These are phyloP conservation scores for Dinomys branickii DNA, from an alignment of 2,113 vertebrate genomes.

Conservation along the genomic window DNA sequence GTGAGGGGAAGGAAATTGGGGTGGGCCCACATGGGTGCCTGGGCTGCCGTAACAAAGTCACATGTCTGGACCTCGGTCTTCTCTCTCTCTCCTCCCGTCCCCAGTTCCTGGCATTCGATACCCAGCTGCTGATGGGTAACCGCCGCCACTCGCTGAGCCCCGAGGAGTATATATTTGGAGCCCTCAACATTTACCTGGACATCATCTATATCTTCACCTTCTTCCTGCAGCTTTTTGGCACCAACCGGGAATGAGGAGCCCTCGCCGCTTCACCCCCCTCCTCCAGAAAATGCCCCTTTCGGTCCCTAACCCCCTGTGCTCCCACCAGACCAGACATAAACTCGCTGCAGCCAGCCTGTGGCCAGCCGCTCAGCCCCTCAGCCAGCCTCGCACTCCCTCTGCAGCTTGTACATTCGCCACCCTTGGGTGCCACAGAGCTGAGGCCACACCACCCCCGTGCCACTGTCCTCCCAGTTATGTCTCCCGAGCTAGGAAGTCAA, in stretches of 20 bases:
- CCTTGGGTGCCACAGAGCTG: background rate
- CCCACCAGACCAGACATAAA: conserved; percentile 62
- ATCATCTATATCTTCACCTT: conserved; percentile 97
- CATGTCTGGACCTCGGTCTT: background rate
- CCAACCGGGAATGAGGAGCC: conserved; percentile 87
- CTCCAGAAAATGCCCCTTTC: conserved; percentile 60
- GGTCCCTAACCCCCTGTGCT: background rate
- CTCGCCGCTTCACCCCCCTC: background rate
- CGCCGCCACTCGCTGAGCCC: conserved; percentile 92
- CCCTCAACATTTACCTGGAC: conserved; percentile 96
- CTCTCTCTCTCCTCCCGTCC: background rate
- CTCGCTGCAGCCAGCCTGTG: conserved; percentile 50
- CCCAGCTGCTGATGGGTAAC: conserved; percentile 95
- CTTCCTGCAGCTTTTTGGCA: conserved; percentile 94
- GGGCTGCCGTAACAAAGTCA: background rate
- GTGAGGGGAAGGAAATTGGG: background rate
- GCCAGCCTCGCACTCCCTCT: conserved; percentile 32
- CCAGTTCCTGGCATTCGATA: conserved; percentile 96
- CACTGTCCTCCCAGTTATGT: background rate
- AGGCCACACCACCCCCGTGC: background rate
- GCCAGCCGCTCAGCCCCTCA: conserved; percentile 61
- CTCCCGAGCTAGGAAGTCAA: background rate
- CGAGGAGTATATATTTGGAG: conserved; percentile 96
- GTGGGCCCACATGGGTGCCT: background rate
- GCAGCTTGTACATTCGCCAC: conserved; percentile 79